Base-by-base conservation (phyloP, 2,888 invertebrate species). In the Cheilosia pagana region DNA sequence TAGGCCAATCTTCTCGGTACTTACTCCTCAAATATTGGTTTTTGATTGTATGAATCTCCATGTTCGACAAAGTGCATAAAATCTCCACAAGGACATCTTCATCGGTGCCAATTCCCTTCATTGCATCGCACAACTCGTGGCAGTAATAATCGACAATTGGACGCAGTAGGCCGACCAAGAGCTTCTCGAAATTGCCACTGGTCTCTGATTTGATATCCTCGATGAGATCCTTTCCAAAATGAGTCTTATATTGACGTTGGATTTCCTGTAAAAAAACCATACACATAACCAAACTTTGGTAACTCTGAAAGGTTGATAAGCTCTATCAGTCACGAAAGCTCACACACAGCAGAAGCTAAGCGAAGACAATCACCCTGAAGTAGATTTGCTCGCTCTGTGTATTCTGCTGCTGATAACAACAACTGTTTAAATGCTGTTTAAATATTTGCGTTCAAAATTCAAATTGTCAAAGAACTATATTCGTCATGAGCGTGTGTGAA, bases 71-170 rank as follows among this genome's bases (percentile, higher is more conserved):
- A 7, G 98, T 96, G 89, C 97, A 97, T 90, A 98, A 93, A 65
- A 98, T 95, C 92, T 98, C 98, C 78, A 98, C 96, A 68, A 98
- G 94, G 14, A 95, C 95, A 88, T 96, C 96, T 91, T 96, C 96
- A 87, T 96, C 95, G 0, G 97, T 97, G 4, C 97, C 97, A 71
- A 96, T 92, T 0, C 98, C 98, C 45, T 94, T 93, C 91, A 97
- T 95, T 35, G 98, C 98, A 87, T 96, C 94, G 88, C 96, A 95
- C 31, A 98, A 91, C 91, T 97, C 95, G 5, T 97, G 96, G 16
- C 91, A 91, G 90, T 98, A 96, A 92, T 94, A 97, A 89, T 97
- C 96, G 0, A 96, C 95, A 55, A 96, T 92, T 0, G 97, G 97
- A 25, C 96, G 96, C 95, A 98, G 96, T 81, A 98, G 92, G 0